Conservation (phyloP, 2,113 vertebrate genomes). For the Hemiprocne comata region DNA sequence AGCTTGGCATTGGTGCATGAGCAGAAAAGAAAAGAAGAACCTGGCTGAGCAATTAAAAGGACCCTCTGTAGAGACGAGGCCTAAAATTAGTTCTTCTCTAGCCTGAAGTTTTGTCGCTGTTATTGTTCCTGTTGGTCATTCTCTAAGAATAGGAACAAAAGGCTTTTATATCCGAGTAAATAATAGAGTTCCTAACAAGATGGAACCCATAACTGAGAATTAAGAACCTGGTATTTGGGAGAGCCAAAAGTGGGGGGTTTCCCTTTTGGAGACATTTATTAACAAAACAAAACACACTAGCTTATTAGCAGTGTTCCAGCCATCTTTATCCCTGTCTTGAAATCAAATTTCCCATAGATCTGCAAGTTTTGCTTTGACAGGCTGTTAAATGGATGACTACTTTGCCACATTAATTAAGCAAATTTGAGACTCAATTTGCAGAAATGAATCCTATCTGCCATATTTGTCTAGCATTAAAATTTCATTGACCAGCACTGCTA, state of each 20-base stretch:
- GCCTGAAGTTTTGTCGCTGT: not conserved
- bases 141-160: not conserved
- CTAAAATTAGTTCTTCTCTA: not conserved
- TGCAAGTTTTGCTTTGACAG: not conserved
- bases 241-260: not conserved
- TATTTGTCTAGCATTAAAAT: slow-evolving; percentile 15
- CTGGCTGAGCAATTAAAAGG: not conserved
- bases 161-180: not conserved
- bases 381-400: not conserved
- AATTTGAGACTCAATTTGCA: slow-evolving; percentile 20
- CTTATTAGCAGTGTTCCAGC: not conserved
- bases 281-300: not conserved
- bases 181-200: slow-evolving; percentile 10
- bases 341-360: not conserved
- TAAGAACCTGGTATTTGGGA: not conserved
- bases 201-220: not conserved
- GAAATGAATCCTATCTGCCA: slow-evolving; percentile 15
- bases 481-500: not conserved
- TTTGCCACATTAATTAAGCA: not conserved
- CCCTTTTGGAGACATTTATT: not conserved
- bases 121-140: not conserved
- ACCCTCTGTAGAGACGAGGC: not conserved
- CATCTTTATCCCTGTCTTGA: not conserved
- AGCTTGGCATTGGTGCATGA: not conserved
- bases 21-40: not conserved